Percentiles rank a stretch among this genome's conserved stretches.
Conservation (phyloP, 2,113 vertebrate genomes). For the Canis aureus region DNA sequence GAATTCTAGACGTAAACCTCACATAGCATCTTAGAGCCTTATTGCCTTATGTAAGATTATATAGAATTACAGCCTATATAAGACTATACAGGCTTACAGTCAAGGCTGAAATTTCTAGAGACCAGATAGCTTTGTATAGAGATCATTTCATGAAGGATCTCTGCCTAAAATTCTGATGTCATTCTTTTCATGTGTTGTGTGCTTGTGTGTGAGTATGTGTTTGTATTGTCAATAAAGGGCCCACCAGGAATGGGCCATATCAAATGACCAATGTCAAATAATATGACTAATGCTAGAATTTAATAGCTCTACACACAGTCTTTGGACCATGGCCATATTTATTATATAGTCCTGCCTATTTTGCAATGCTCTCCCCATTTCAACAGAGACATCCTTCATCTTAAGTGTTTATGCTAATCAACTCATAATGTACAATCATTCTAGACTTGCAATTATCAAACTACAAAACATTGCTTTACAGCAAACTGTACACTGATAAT, state of each 20-base stretch:
- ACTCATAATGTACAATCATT: constrained; percentile 84
- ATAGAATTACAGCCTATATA: too few relatives aligned
- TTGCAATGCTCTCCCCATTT: constrained; percentile 69
- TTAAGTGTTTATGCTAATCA: constrained; percentile 88
- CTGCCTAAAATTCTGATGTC: background rate
- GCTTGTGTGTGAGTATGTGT: accelerated
- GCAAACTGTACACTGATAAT: constrained; percentile 84
- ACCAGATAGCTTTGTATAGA: background rate
- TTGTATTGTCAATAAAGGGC: background rate
- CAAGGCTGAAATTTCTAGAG: background rate
- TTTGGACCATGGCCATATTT: constrained; percentile 74
- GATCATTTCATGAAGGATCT: background rate
- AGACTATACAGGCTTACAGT: too few relatives aligned
- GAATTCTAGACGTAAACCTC: background rate
- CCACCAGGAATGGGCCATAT: constrained; percentile 1
- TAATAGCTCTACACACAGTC: constrained; percentile 54
- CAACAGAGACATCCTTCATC: constrained; percentile 81
- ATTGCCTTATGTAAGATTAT: too few relatives aligned
- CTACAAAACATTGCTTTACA: constrained; percentile 85
- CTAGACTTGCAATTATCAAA: constrained; percentile 86
- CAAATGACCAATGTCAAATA: constrained; percentile 43
- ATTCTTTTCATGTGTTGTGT: background rate
- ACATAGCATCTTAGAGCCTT: background rate
- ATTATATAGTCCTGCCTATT: constrained; percentile 56
- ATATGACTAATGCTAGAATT: constrained; percentile 54